Base-by-base conservation (phyloP, 35 echinoderm and acorn worm species). In the Heliocidaris erythrogramma region DNA sequence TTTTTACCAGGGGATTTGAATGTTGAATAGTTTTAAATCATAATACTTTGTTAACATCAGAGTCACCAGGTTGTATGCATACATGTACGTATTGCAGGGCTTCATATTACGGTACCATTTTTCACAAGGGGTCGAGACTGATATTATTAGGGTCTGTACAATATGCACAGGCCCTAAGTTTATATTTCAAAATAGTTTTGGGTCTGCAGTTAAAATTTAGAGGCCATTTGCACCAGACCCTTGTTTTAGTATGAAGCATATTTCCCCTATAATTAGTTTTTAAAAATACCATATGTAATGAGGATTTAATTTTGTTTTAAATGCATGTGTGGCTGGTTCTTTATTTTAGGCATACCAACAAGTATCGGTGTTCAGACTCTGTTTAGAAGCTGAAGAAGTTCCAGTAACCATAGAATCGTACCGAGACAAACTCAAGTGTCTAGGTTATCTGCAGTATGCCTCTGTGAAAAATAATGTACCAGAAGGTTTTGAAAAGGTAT, bases 391-490 rank as follows among this genome's bases (percentile, higher is more conserved):
- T 49, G 98, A 99, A 86, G 91, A 95, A 42, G 96, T 97, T 13
- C 97, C 98, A 12, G 90, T 96, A 4, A 95, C 95, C 9, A 29
- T 99, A 32, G 93, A 96, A 27, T 94, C 85, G 5, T 99, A 99
- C 94, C 65, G 98, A 31, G 98, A 99, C 27, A 99, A 97, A 60
- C 32, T 97, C 47, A 97, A 97, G 94, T 95, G 93, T 86, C 91
- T 99, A 30, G 94, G 96, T 87, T 95, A 95, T 49, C 85, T 99
- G 18, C 94, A 96, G n/a, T 94, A 90, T 94, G 60, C 93, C 86
- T 49, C 78, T 0, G 94, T 96, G 30, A 86, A 93, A 93, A 47
- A 92, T 29, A 94, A 96, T 69, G 59, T 99, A 78, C 97, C 98
- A 86, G 86, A 30, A 49, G 95, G 97, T n/a, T 96, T 65, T 69